Conservation (phyloP, 64 coral and sea anemone species). For the Astreopora myriophthalma region DNA sequence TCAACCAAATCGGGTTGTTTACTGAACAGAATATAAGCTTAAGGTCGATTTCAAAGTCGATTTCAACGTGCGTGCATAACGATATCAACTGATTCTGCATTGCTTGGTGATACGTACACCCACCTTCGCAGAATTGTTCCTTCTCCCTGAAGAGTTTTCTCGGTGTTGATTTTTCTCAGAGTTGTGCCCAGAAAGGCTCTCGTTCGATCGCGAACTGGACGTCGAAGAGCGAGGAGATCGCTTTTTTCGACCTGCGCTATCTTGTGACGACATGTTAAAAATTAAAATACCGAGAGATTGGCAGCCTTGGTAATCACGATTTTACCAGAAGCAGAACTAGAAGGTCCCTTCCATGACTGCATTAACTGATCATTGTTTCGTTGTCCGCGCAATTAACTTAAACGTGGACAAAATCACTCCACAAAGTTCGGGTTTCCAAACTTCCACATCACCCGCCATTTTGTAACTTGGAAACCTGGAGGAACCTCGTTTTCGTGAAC, state of each 20-base stretch:
- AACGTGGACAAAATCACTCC: not conserved
- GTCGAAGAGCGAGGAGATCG: conserved; percentile 65
- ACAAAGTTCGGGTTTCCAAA: not conserved
- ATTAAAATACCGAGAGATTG: not conserved
- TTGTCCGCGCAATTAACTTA: not conserved
- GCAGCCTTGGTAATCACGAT: not conserved
- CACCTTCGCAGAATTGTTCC: conserved; percentile 62
- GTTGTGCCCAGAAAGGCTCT: conserved; percentile 31
- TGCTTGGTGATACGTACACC: too few relatives aligned
- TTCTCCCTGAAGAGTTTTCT: conserved; percentile 60
- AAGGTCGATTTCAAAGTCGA: too few relatives aligned
- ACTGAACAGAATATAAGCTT: too few relatives aligned
- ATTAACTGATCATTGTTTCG: not conserved
- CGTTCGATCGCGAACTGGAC: conserved; percentile 66
- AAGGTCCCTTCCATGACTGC: not conserved
- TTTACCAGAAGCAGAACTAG: not conserved
- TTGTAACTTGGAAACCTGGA: conserved; percentile 68
- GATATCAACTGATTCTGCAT: too few relatives aligned
- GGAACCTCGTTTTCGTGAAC: conserved; percentile 26
- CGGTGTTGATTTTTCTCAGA: conserved; percentile 19
- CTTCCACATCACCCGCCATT: conserved; percentile 46
- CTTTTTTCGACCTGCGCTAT: conserved; percentile 21
- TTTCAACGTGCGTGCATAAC: too few relatives aligned
- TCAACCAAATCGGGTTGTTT: too few relatives aligned
- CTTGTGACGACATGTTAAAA: conserved; percentile 58